These are phyloP conservation scores for Parnassius glacialis DNA, from an alignment of 2,888 invertebrate species.

Conservation along the genomic window DNA sequence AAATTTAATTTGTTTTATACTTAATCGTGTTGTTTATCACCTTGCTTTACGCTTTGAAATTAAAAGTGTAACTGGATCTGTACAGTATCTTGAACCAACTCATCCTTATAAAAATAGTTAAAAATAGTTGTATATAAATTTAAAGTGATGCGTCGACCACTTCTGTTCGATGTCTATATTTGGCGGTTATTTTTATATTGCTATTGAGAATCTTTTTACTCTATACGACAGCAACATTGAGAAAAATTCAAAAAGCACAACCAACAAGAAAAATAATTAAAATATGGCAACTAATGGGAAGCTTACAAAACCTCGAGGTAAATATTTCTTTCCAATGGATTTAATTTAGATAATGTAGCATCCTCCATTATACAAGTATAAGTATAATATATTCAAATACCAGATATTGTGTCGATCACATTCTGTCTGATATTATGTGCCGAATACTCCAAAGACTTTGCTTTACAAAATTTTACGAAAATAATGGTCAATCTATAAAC, in stretches of 20 bases:
- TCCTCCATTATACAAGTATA: too few relatives aligned
- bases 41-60: slow-evolving; percentile 7
- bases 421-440: slow-evolving; percentile 28
- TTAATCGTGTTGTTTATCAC: slow-evolving; percentile 9
- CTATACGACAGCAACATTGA: too few relatives aligned
- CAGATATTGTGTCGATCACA: slow-evolving; percentile 33
- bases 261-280: too few relatives aligned
- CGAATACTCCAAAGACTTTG: slow-evolving; percentile 17
- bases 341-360: slow-evolving; percentile 43
- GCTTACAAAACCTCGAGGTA: too few relatives aligned
- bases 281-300: too few relatives aligned
- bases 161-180: slow-evolving; percentile 20
- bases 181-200: slow-evolving; percentile 11
- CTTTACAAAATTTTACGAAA: background rate
- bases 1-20: too few relatives aligned
- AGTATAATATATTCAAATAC: slow-evolving; percentile 36
- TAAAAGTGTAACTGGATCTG: slow-evolving; percentile 6
- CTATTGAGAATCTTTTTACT: too few relatives aligned
- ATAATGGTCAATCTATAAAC: too few relatives aligned
- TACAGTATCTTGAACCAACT: slow-evolving; percentile 12
- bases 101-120: slow-evolving; percentile 33
- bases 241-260: too few relatives aligned
- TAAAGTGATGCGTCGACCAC: slow-evolving; percentile 20
- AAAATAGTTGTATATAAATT: slow-evolving; percentile 31
- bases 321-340: slow-evolving; percentile 29